phyloP scores from a whole-genome alignment of 2,888 invertebrate genomes.

The Unio pictorum region DNA sequence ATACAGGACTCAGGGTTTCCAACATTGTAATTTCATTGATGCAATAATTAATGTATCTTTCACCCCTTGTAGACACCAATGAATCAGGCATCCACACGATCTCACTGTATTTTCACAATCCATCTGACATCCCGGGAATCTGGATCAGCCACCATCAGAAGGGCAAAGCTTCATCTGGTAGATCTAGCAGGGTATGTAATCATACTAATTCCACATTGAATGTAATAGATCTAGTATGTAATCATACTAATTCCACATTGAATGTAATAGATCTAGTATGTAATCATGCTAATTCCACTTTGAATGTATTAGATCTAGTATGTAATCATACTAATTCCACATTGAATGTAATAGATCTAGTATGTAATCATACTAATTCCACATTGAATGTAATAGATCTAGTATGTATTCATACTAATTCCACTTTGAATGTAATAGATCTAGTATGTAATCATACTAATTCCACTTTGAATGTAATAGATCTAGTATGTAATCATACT shows the following conservation, averaged over 20 bases:
- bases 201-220: not conserved
- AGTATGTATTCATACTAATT: too few species aligned
- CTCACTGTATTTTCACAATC: constrained; percentile 72
- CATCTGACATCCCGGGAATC: constrained; percentile 67
- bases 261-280: too few species aligned
- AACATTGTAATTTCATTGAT: not conserved
- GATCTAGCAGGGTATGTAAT: constrained; percentile 71
- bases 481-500: too few species aligned
- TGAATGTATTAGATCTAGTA: too few species aligned
- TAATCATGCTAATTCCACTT: too few species aligned
- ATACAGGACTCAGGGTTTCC: not conserved
- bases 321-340: too few species aligned
- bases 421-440: too few species aligned
- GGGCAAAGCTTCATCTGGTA: constrained; percentile 71
- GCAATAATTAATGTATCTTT: constrained; percentile 1
- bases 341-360: too few species aligned
- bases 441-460: too few species aligned
- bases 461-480: too few species aligned
- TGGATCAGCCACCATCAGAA: constrained; percentile 69
- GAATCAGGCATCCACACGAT: constrained; percentile 72
- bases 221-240: constrained; percentile 70
- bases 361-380: too few species aligned
- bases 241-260: not conserved
- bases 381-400: too few species aligned
- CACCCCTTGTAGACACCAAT: constrained; percentile 68